Base-by-base conservation (phyloP, 2,888 invertebrate genomes). In the Drosophila infuscata region DNA sequence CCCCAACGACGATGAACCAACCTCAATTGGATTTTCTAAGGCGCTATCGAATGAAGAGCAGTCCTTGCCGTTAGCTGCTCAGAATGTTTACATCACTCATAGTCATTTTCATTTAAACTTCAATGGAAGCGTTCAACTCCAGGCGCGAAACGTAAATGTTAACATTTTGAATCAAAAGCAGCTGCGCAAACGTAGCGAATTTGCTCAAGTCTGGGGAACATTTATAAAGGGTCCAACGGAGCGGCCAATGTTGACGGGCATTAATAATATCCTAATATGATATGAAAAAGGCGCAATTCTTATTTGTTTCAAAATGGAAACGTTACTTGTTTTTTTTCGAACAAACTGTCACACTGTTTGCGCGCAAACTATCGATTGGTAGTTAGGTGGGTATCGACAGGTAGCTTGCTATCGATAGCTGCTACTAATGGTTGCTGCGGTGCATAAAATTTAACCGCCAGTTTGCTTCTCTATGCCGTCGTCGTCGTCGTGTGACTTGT, bases 51-150 rank as follows among this genome's bases (percentile, higher is more conserved):
- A 0, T 33, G 38, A 56, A 29, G 17, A 30, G n/a, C 38, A n/a
- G 30, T 32, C 57, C 11, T 3, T 35, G 7, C 12, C n/a, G 1
- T 32, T 52, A 15, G 6, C 32, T 0, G 15, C 66, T 6, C 80
- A 70, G 7, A 79, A 76, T 41, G 71, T 79, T 0, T 84, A 59
- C 25, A 74, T 88, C 12, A 78, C 62, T 0, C 82, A 79, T 30
- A 88, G 79, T n/a, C 81, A 88, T 32, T 70, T 76, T 15, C 84
- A 84, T 32, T 67, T 87, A 4, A 76, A 82, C 43, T 75, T 87
- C 3, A 72, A 74, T 57, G 86, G 76, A 15, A 52, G 67, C 3
- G 60, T 83, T 8, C 60, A 59, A 1, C 17, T 76, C 2, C 58
- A 64, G 3, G 51, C 66, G 3, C 54, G 51, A 11, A 61, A 58